Conservation (phyloP, 2,797 vertebrate genomes). For the Tarsius wallacei region DNA sequence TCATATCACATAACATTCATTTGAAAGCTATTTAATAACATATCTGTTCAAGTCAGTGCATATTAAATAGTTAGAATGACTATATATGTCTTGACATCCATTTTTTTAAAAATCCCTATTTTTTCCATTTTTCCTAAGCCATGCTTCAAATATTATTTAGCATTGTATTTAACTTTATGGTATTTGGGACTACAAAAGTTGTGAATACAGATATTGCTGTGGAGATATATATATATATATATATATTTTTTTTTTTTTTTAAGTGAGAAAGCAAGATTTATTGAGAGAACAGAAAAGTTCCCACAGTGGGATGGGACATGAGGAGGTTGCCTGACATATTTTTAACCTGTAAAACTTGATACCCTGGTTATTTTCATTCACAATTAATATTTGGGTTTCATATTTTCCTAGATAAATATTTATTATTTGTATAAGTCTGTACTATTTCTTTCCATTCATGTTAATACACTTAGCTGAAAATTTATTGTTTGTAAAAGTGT, state of each 20-base stretch:
- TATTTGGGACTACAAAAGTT: neutral
- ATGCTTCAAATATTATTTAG: conserved; percentile 16
- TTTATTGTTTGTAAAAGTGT: conserved; percentile 15
- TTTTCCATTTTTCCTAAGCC: neutral
- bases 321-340: too few relatives aligned
- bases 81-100: neutral
- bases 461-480: conserved; percentile 38
- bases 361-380: neutral
- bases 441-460: conserved; percentile 2
- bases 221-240: too few relatives aligned
- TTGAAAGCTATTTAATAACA: conserved; percentile 18
- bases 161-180: conserved; percentile 47
- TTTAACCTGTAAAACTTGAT: neutral
- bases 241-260: too few relatives aligned
- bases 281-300: too few relatives aligned
- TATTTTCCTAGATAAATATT: neutral
- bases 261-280: too few relatives aligned
- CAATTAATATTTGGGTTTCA: conserved; percentile 17
- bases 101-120: neutral
- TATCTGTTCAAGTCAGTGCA: neutral
- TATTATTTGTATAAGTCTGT: neutral
- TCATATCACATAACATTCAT: neutral
- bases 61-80: conserved; percentile 32
- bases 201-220: neutral
- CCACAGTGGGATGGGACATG: too few relatives aligned